phyloP scores from a whole-genome alignment of 1,140 invertebrate species.

The Potamilus streckersoni region DNA sequence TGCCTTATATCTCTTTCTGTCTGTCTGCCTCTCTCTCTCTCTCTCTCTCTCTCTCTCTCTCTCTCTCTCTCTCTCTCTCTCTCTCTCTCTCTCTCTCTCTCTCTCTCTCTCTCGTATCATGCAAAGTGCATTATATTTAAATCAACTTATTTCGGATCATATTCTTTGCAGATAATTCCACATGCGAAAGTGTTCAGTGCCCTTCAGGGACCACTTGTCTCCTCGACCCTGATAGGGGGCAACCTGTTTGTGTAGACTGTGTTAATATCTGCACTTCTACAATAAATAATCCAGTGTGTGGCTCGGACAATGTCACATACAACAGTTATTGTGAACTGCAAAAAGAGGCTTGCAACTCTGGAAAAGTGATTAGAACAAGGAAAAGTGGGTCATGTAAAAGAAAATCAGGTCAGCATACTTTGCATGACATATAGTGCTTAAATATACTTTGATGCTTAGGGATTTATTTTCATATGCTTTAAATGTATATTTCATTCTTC shows the following conservation, averaged over 20 bases:
- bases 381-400: conserved; percentile 45
- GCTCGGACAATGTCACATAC: conserved; percentile 53
- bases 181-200: conserved; percentile 81
- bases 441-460: too few species aligned
- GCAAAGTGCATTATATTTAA: too few species aligned
- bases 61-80: too few species aligned
- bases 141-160: background rate
- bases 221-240: conserved; percentile 76
- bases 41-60: too few species aligned
- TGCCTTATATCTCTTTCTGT: too few species aligned
- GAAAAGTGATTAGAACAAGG: conserved; percentile 35
- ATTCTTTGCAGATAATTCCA: conserved; percentile 76
- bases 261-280: conserved; percentile 17
- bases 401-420: background rate
- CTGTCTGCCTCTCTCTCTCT: too few species aligned
- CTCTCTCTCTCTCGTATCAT: too few species aligned
- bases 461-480: too few species aligned
- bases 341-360: conserved; percentile 39
- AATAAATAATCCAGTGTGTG: conserved; percentile 43
- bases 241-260: conserved; percentile 69
- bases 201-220: conserved; percentile 81
- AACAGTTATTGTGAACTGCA: conserved; percentile 49
- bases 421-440: too few species aligned
- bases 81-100: too few species aligned
- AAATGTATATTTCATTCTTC: too few species aligned